phyloP scores from a whole-genome alignment of 2,797 vertebrate genomes.

The Mergus octosetaceus region DNA sequence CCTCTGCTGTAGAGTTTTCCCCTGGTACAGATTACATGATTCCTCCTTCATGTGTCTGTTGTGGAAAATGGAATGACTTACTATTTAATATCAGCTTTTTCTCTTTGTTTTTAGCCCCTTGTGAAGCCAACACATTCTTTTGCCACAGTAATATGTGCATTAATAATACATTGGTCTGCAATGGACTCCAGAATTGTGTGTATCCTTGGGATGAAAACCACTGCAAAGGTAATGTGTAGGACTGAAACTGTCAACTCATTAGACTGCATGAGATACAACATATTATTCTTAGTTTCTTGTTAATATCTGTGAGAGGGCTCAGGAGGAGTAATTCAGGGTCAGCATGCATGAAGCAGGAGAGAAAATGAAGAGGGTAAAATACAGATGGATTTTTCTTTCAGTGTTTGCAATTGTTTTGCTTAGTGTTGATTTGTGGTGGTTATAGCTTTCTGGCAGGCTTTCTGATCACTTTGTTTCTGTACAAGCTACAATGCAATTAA shows the following conservation, averaged over 20 bases:
- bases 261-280: neutral
- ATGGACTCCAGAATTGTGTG: slow-evolving; percentile 97
- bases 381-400: neutral
- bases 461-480: neutral
- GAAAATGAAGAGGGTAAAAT: neutral
- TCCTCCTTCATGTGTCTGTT: neutral
- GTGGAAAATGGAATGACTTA: neutral
- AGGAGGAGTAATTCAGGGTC: neutral
- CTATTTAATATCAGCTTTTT: neutral
- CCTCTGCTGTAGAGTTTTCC: neutral
- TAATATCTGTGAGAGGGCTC: neutral
- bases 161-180: slow-evolving; percentile 97
- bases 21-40: neutral
- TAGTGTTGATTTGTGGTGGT: neutral
- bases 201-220: slow-evolving; percentile 99
- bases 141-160: slow-evolving; percentile 99
- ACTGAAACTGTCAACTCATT: neutral
- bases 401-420: neutral
- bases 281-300: neutral
- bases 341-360: neutral
- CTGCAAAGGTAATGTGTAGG: slow-evolving; percentile 90
- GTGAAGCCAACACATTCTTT: slow-evolving; percentile 95
- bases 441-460: neutral
- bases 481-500: neutral
- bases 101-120: slow-evolving; percentile 86